phyloP scores from a whole-genome alignment of 2,113 vertebrate species.

The Periophthalmodon schlosseri region DNA sequence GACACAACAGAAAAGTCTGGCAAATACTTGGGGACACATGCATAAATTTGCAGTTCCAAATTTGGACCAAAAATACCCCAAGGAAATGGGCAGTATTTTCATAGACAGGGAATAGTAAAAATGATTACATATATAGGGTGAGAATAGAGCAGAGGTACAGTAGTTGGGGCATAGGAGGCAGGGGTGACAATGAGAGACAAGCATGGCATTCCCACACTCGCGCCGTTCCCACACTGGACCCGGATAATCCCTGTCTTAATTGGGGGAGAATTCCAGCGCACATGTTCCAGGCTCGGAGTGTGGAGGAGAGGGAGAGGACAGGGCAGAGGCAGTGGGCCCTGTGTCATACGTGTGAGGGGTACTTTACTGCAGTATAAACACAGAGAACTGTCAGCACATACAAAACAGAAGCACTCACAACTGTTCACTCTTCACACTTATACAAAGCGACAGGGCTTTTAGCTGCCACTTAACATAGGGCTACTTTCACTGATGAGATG shows the following conservation, averaged over 20 bases:
- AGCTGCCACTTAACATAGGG: conserved; percentile 37
- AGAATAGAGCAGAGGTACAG: conserved; percentile 55
- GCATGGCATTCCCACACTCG: conserved; percentile 79
- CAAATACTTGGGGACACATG: background rate
- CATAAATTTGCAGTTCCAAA: background rate
- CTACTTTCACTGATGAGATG: conserved; percentile 5
- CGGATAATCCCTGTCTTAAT: conserved; percentile 83
- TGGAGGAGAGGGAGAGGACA: conserved; percentile 54
- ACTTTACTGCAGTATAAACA: conserved; percentile 63
- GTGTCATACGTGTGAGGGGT: conserved; percentile 49
- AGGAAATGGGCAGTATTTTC: background rate
- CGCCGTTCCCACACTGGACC: conserved; percentile 77
- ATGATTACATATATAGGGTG: conserved; percentile 37
- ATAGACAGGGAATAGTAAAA: conserved; percentile 14
- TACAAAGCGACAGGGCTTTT: conserved; percentile 24
- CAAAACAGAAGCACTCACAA: conserved; percentile 28
- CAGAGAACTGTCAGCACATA: conserved; percentile 60
- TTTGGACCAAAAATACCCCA: too few species aligned
- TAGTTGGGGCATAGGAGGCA: conserved; percentile 59
- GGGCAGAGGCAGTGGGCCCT: conserved; percentile 51
- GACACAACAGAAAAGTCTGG: too few species aligned
- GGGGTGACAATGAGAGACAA: conserved; percentile 71
- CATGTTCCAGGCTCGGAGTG: conserved; percentile 71
- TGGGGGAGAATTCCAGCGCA: conserved; percentile 81
- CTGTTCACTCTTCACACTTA: conserved; percentile 10